phyloP scores from a whole-genome alignment of 2,888 invertebrate species.

The Philhelius pedissequus region DNA sequence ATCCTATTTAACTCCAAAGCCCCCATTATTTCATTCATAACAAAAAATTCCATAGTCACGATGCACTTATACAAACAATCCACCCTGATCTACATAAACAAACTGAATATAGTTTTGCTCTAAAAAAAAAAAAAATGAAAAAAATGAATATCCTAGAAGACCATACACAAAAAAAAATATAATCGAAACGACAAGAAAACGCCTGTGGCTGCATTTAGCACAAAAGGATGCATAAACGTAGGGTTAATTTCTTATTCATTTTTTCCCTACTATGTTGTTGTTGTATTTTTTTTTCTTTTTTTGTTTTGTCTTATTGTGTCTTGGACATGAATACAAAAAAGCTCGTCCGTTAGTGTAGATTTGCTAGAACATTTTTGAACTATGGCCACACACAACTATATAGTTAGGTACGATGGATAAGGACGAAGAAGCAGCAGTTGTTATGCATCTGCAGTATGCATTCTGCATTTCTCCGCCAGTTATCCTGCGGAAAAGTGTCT shows the following conservation, averaged over 20 bases:
- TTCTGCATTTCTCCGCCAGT: constrained; percentile 53
- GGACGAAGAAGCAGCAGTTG: not conserved
- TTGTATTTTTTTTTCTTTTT: not conserved
- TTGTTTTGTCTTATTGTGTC: constrained; percentile 46
- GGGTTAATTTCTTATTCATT: constrained; percentile 67
- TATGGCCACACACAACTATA: not conserved
- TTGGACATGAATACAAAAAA: constrained; percentile 55
- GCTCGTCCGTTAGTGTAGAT: constrained; percentile 27
- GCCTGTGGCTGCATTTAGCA: constrained; percentile 68
- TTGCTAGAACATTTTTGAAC: constrained; percentile 47
- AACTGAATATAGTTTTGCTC: constrained; percentile 25
- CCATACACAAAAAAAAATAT: constrained; percentile 2
- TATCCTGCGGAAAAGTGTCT: constrained; percentile 65
- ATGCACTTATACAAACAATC: not conserved
- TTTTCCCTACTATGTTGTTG: not conserved
- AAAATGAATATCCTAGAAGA: not conserved
- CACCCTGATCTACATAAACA: not conserved
- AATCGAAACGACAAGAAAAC: constrained; percentile 51
- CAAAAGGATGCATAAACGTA: constrained; percentile 64
- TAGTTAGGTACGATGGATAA: constrained; percentile 6
- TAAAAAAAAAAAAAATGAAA: not conserved
- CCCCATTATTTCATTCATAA: constrained; percentile 39
- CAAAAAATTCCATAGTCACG: constrained; percentile 5
- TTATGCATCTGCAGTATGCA: constrained; percentile 26
- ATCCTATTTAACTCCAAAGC: constrained; percentile 38